Evolutionary conservation across 2,888 invertebrate species (phyloP).

Genomic region (Cantharis rufa): DNA sequence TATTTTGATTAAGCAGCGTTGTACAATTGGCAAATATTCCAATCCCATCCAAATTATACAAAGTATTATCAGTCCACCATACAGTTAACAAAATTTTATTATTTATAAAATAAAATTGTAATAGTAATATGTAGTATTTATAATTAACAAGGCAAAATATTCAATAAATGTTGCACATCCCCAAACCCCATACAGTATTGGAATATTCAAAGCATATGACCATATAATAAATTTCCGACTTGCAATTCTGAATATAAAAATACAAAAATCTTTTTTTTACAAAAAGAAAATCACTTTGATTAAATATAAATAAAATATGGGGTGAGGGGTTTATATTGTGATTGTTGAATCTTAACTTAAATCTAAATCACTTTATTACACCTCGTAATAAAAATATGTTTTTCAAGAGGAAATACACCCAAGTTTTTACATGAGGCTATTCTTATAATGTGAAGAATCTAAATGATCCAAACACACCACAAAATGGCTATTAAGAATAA

Average conservation of each 20-base stretch:
- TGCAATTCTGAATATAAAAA: slow-evolving; percentile 6
- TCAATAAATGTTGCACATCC: slow-evolving; percentile 1
- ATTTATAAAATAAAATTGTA: slow-evolving; percentile 2
- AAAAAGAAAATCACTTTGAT: neutral
- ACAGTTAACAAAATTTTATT: slow-evolving; percentile 12
- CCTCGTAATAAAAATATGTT: slow-evolving; percentile 22
- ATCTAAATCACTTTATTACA: slow-evolving; percentile 14
- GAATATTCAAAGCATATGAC: slow-evolving; percentile 2
- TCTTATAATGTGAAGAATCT: slow-evolving; percentile 27
- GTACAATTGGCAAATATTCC: slow-evolving; percentile 22
- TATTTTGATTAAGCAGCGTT: slow-evolving; percentile 37
- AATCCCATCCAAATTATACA: slow-evolving; percentile 17
- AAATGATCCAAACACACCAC: slow-evolving; percentile 31
- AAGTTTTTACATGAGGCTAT: slow-evolving; percentile 35
- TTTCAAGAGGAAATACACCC: slow-evolving; percentile 8
- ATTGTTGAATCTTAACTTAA: slow-evolving; percentile 1
- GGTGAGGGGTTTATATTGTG: neutral
- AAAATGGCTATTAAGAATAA: slow-evolving; percentile 25
- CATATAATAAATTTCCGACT: neutral
- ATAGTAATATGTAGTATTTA: neutral
- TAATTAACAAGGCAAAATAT: neutral
- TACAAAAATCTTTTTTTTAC: slow-evolving; percentile 5
- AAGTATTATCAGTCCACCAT: slow-evolving; percentile 18
- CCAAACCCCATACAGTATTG: slow-evolving; percentile 3
- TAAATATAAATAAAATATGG: neutral